Base-by-base conservation (phyloP, 2,113 vertebrate species). In the Aythya baeri region DNA sequence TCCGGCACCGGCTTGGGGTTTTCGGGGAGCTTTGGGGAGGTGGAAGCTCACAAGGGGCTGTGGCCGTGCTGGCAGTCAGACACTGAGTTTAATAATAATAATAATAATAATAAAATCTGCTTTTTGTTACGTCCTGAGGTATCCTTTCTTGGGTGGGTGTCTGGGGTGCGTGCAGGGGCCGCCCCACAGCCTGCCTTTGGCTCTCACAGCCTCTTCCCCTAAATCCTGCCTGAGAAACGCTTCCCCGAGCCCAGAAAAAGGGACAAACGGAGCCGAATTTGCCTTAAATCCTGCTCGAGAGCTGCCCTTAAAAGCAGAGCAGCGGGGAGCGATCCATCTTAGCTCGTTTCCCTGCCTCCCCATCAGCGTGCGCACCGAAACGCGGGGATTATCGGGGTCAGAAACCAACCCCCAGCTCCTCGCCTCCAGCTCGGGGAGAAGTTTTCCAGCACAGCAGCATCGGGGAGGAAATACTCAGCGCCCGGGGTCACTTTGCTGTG, bases 401-500 rank as follows among this genome's bases (percentile, higher is more conserved):
- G 55, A 88, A 65, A 88, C 82, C 1, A 3, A 85, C 63, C 59
- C 44, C 93, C 59, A 52, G 68, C 50, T 16, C 52, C 36, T 73
- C 13, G 20, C 58, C 7, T 46, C 27, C 11, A 13, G 34, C 80
- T 80, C 27, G 77, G 78, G 87, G 91, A 91, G 67, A 94, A 83
- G 88, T 63, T 92, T 95, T 91, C 83, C 36, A 74, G 91, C 72
- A 7, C 55, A 41, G 54, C 43, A 93, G 11, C 6, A 2, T 58
- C 67, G 43, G 17, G 29, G 9, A 6, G 63, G 22, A 36, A 62
- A 66, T 9, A 29, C 13, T 29, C 32, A 3, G 29, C 9, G 49
- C 43, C 17, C 17, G 41, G 77, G 83, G 50, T 34, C 86, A 63
- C 18, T 52, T 70, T 94, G 95, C 94, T 89, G 95, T 83, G 94